phyloP scores from a whole-genome alignment of 2,797 vertebrate species.

The Nannoperca australis region DNA sequence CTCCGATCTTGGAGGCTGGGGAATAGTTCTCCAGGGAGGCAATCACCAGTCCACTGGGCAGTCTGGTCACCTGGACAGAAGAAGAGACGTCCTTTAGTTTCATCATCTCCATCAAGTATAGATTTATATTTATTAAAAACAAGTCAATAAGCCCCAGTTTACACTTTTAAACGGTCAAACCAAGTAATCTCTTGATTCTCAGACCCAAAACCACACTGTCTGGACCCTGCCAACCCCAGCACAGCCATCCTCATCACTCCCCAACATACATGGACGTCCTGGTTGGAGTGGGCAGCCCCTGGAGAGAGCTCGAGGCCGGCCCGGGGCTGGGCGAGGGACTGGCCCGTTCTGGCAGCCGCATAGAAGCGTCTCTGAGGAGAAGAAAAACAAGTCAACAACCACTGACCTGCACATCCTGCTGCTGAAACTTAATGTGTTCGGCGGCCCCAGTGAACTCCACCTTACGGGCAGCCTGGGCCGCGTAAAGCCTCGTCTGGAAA shows the following conservation, averaged over 20 bases:
- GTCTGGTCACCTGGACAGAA: slow-evolving; percentile 83
- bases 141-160: background rate
- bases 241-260: slow-evolving; percentile 17
- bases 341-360: slow-evolving; percentile 58
- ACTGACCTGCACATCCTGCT: slow-evolving; percentile 93
- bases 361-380: slow-evolving; percentile 72
- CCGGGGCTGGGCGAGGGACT: slow-evolving; percentile 69
- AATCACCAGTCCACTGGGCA: slow-evolving; percentile 93
- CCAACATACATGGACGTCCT: slow-evolving; percentile 80
- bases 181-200: background rate
- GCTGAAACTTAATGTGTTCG: slow-evolving; percentile 77
- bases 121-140: background rate
- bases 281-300: slow-evolving; percentile 54
- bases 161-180: background rate
- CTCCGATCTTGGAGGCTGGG: slow-evolving; percentile 91
- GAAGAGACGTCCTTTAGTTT: background rate
- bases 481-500: slow-evolving; percentile 91
- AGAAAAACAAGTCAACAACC: slow-evolving; percentile 64
- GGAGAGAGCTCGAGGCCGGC: slow-evolving; percentile 68
- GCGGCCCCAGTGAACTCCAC: slow-evolving; percentile 71
- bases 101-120: background rate
- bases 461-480: slow-evolving; percentile 91
- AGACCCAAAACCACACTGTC: background rate
- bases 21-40: slow-evolving; percentile 95
- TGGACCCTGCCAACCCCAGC: slow-evolving; percentile 6